Base-by-base conservation (phyloP, 2,113 vertebrate genomes). In the Empidonax traillii region DNA sequence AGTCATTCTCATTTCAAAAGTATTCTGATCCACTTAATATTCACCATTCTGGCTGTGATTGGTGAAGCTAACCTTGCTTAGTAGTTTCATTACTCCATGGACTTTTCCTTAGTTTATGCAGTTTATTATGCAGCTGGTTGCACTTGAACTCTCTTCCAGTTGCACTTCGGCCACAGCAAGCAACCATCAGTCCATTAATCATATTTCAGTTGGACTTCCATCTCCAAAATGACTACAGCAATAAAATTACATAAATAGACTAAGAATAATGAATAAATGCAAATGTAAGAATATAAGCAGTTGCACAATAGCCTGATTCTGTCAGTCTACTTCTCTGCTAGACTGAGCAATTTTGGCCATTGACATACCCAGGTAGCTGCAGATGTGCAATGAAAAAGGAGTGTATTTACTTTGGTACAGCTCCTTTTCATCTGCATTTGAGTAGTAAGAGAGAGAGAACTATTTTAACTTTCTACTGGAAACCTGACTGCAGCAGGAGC, bases 1-100 rank as follows among this genome's bases (percentile, higher is more conserved):
- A 41, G 73, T 83, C 3, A 2, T 56, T 87, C 90, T 75, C 61
- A 68, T 96, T 90, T 95, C 35, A 90, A 39, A 96, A 94, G 49
- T 88, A 90, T 92, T 93, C 68, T 81, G 39, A 67, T 84, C 47
- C 37, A 56, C 75, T 72, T 56, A 88, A 74, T 52, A 74, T 41
- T 58, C 76, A 78, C 75, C 31, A 51, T 92, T 77, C 69, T 61
- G 61, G 30, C 79, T 90, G 52, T 25, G 52, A 90, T 5, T 68
- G 88, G 92, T 8, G 35, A 37, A 79, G 68, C 56, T 94, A 65
- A 74, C 52, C 76, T 89, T 63, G 35, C 79, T 88, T 72, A 52
- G 0, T n/a, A 52, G 56, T 74, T 95, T 90, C 44, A 61, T 78
- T 86, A 61, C 52, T 86, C 69, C 73, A 24, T 8, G 25, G 79